A percentile compares a stretch with the other conserved stretches of the same genome.
These are phyloP conservation scores for Aromia moschata DNA, from an alignment of 2,888 invertebrate species.

Conservation along the genomic window DNA sequence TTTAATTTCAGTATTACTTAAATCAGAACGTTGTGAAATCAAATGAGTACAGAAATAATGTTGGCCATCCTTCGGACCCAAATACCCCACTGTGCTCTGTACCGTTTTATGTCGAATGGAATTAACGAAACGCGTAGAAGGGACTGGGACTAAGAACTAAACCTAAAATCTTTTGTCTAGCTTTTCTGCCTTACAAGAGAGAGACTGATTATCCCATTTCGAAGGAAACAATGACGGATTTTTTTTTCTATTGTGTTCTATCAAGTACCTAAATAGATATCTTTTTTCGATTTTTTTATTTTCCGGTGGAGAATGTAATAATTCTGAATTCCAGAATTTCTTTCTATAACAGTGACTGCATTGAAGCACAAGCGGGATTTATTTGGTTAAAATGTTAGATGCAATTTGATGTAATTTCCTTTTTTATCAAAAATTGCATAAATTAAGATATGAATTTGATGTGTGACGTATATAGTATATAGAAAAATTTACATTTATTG, in stretches of 20 bases:
- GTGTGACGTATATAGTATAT: no score
- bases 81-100: constrained; percentile 39
- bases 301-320: neutral
- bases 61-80: constrained; percentile 33
- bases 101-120: neutral
- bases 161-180: neutral
- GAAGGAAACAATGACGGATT: neutral
- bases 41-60: no score
- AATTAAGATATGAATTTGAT: no score
- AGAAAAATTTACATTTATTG: no score
- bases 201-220: neutral
- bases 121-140: neutral
- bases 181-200: neutral
- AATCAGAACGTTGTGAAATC: no score
- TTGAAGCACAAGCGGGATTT: no score
- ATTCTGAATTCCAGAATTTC: neutral
- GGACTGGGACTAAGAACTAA: neutral
- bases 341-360: no score
- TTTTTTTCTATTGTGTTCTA: neutral
- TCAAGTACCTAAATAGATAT: neutral
- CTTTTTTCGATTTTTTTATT: neutral
- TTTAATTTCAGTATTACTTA: no score
- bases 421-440: no score
- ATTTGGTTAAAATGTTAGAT: no score
- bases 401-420: no score